Evolutionary conservation across 92 coral and sea anemone genomes (phyloP).

Genomic region (Parazoanthus darwini): DNA sequence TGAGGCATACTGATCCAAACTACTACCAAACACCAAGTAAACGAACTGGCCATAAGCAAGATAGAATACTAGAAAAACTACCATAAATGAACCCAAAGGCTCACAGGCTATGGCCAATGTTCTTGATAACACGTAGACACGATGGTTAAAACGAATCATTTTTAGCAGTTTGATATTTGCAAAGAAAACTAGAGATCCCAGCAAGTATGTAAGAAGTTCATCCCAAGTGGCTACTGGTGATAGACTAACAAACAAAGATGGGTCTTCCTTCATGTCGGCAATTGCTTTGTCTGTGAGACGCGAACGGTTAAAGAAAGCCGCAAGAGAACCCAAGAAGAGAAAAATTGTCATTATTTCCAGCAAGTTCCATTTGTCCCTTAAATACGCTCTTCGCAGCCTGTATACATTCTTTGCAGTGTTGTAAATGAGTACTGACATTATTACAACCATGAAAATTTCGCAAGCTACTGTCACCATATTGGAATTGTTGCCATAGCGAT

Average conservation of each 20-base stretch:
- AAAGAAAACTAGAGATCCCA: constrained; percentile 79
- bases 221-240: constrained; percentile 79
- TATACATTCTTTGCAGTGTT: constrained; percentile 66
- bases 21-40: constrained; percentile 69
- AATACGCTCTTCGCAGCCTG: constrained; percentile 61
- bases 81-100: constrained; percentile 71
- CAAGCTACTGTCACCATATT: constrained; percentile 70
- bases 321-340: constrained; percentile 65
- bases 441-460: constrained; percentile 70
- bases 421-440: constrained; percentile 68
- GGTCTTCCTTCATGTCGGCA: constrained; percentile 57
- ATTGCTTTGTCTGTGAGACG: constrained; percentile 62
- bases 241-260: constrained; percentile 74
- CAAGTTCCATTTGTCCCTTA: constrained; percentile 86
- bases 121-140: constrained; percentile 79
- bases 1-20: constrained; percentile 69
- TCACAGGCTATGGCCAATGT: constrained; percentile 73
- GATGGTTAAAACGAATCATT: constrained; percentile 87
- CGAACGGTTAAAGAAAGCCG: constrained; percentile 79
- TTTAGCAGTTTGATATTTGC: constrained; percentile 90
- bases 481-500: constrained; percentile 63
- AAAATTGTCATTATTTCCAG: constrained; percentile 69
- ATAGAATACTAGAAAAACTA: constrained; percentile 78
- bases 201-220: constrained; percentile 75
- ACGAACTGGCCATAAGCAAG: constrained; percentile 70